These are phyloP conservation scores for Glaucopsyche alexis DNA, from an alignment of 2,888 invertebrate species.

Conservation along the genomic window DNA sequence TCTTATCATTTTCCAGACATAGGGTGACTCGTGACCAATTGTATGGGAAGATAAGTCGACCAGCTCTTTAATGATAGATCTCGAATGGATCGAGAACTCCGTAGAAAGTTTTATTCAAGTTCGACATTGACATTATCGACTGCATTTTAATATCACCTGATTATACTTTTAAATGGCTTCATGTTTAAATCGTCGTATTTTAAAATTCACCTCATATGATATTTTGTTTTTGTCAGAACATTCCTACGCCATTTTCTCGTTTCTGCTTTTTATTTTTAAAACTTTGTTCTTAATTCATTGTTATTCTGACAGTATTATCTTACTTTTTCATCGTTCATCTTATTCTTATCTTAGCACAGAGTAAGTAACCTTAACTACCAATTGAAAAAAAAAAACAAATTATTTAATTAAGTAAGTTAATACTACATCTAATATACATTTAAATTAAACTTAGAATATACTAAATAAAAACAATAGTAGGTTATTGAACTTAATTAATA, in stretches of 20 bases:
- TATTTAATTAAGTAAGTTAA: too few relatives aligned
- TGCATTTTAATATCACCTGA: slow-evolving; percentile 27
- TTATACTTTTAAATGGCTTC: slow-evolving; percentile 29
- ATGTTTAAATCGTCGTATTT: background rate
- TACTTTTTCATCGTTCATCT: background rate
- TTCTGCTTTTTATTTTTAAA: background rate
- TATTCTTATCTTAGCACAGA: too few relatives aligned
- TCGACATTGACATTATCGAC: slow-evolving; percentile 14
- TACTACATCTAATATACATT: too few relatives aligned
- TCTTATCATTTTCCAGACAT: slow-evolving; percentile 20
- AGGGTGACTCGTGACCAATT: slow-evolving; percentile 31
- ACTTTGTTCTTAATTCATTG: background rate
- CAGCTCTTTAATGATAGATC: background rate
- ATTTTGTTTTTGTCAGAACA: slow-evolving; percentile 12
- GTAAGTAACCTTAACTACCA: too few relatives aligned
- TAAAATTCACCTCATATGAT: background rate
- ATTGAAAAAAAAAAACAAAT: too few relatives aligned
- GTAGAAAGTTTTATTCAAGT: slow-evolving; percentile 6
- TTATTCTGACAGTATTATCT: background rate
- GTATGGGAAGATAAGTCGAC: slow-evolving; percentile 29
- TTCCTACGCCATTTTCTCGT: background rate
- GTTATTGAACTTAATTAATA: background rate
- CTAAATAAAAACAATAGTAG: background rate
- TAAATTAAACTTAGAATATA: too few relatives aligned
- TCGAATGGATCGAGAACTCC: background rate